Evolutionary conservation across 2,797 vertebrate genomes (phyloP).

Genomic region (Notolabrus celidotus): DNA sequence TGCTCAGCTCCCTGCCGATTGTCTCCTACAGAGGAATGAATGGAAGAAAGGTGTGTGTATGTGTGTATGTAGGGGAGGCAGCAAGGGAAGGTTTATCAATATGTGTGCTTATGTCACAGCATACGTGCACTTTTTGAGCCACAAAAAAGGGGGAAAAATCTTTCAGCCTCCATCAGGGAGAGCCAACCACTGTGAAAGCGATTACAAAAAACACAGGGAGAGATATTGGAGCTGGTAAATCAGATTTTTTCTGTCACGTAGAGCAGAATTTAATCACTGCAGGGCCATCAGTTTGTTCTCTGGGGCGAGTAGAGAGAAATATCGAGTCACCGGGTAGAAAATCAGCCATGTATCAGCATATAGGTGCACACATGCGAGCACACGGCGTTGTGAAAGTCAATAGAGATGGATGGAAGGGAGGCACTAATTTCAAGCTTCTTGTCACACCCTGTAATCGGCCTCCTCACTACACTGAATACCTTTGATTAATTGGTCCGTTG

Average conservation of each 20-base stretch:
- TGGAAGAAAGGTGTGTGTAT: constrained; percentile 38
- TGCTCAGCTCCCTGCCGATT: constrained; percentile 67
- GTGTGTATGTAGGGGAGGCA: neutral
- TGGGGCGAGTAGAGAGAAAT: constrained; percentile 46
- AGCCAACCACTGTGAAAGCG: constrained; percentile 55
- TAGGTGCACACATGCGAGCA: constrained; percentile 29
- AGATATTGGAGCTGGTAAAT: constrained; percentile 61
- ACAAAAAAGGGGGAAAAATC: constrained; percentile 33
- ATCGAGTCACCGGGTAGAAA: constrained; percentile 65
- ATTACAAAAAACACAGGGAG: constrained; percentile 26
- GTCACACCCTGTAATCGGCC: constrained; percentile 69
- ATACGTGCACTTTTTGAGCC: constrained; percentile 20
- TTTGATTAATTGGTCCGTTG: constrained; percentile 76
- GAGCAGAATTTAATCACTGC: constrained; percentile 60
- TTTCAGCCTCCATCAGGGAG: constrained; percentile 26
- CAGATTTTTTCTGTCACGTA: constrained; percentile 56
- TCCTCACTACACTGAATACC: constrained; percentile 50
- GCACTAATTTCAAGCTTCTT: constrained; percentile 69
- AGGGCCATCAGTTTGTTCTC: constrained; percentile 57
- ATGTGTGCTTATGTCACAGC: constrained; percentile 37
- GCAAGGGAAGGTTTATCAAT: constrained; percentile 10
- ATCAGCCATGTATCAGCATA: constrained; percentile 60
- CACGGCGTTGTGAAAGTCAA: constrained; percentile 38
- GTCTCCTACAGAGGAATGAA: constrained; percentile 52
- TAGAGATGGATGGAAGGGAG: constrained; percentile 68